Conservation (phyloP, 2,113 vertebrate genomes). For the Leptobrachium leishanense region DNA sequence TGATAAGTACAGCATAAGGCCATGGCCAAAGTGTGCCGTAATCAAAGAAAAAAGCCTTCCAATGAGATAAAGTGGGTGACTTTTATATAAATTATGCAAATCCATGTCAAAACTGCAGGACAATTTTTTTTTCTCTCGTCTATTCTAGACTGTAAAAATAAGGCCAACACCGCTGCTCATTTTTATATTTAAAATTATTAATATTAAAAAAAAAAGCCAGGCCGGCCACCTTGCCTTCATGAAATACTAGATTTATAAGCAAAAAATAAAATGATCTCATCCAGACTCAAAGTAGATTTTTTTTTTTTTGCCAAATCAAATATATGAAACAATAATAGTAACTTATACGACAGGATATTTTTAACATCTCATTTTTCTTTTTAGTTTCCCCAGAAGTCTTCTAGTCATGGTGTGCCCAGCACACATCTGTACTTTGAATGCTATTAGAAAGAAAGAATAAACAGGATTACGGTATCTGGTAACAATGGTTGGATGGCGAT, state of each 20-base stretch:
- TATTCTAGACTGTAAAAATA: too few species aligned
- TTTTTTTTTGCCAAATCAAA: slow-evolving; percentile 36
- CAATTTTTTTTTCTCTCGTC: too few species aligned
- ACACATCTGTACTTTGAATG: slow-evolving; percentile 22
- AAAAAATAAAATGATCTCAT: slow-evolving; percentile 42
- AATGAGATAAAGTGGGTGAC: too few species aligned
- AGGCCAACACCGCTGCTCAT: too few species aligned
- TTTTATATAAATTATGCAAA: too few species aligned
- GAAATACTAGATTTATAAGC: slow-evolving; percentile 37
- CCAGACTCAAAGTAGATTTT: slow-evolving; percentile 21
- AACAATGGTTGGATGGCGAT: slow-evolving; percentile 17
- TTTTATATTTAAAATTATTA: too few species aligned
- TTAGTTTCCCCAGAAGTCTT: slow-evolving; percentile 14
- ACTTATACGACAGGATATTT: slow-evolving; percentile 4
- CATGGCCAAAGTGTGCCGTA: too few species aligned
- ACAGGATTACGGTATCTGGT: slow-evolving; percentile 8
- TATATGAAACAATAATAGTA: slow-evolving; percentile 41
- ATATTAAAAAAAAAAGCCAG: too few species aligned
- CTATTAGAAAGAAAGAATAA: neutral
- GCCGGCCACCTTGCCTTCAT: neutral
- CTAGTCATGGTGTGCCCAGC: neutral
- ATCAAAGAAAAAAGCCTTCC: too few species aligned
- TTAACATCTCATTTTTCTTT: slow-evolving; percentile 40
- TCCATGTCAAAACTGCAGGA: too few species aligned
- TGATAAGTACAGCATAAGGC: too few species aligned